A percentile compares a stretch with the other conserved stretches of the same genome.
Conservation (phyloP, 2,888 invertebrate genomes). For the Campoplex capitator region DNA sequence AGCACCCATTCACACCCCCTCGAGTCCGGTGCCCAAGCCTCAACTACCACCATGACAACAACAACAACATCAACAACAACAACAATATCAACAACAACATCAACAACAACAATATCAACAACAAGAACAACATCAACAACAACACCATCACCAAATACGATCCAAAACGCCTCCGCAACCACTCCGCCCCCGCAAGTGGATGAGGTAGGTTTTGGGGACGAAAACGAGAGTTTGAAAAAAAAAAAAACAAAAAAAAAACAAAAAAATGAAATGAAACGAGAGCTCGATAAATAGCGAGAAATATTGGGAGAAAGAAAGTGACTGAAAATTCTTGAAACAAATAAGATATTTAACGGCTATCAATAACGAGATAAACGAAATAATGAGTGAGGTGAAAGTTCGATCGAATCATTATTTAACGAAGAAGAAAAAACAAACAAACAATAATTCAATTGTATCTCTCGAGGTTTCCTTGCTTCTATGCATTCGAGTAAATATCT, state of each 20-base stretch:
- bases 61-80: conserved; percentile 76
- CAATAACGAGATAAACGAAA: conserved; percentile 46
- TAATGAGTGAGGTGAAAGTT: conserved; percentile 55
- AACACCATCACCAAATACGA: conserved; percentile 81
- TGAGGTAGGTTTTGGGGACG: conserved; percentile 83
- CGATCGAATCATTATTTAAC: not conserved
- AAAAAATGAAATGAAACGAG: conserved; percentile 11
- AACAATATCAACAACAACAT: conserved; percentile 75
- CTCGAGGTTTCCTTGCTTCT: not conserved
- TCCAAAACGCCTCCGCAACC: conserved; percentile 82
- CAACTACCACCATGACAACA: conserved; percentile 77
- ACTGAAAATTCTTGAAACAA: not conserved
- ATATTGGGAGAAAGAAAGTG: conserved; percentile 1
- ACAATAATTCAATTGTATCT: not conserved
- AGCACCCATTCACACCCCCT: conserved; percentile 83
- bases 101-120: conserved; percentile 75
- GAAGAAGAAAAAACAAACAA: not conserved
- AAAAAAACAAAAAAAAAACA: not conserved
- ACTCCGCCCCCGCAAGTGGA: conserved; percentile 83
- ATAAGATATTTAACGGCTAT: conserved; percentile 1
- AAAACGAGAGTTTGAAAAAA: conserved; percentile 61
- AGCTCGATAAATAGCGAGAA: not conserved
- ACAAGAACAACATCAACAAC: conserved; percentile 78
- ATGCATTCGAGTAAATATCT: not conserved
- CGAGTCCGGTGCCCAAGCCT: conserved; percentile 79